Conservation (phyloP, 2,113 vertebrate genomes). For the Epinephelus moara region DNA sequence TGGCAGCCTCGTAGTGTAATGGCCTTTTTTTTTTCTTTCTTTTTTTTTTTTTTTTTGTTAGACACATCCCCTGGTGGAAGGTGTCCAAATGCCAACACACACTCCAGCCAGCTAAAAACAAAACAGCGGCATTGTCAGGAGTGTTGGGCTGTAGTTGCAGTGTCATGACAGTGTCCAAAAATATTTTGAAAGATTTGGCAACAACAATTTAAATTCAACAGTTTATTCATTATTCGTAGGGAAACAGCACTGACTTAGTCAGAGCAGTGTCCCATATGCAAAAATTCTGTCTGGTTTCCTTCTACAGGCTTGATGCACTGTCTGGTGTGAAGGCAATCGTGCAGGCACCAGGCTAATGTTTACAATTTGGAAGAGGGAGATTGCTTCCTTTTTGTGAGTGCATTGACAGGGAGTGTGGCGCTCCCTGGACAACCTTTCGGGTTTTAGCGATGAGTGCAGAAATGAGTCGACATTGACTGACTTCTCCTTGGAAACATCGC, state of each 20-base stretch:
- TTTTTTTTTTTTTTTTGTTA: conserved; percentile 18
- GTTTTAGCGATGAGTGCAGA: conserved; percentile 14
- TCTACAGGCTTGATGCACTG: not conserved
- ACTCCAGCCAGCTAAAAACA: conserved; percentile 35
- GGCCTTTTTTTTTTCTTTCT: not conserved
- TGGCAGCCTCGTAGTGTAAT: conserved; percentile 49
- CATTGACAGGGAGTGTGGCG: not conserved
- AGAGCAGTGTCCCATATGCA: conserved; percentile 5
- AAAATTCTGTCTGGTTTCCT: not conserved
- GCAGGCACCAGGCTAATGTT: conserved; percentile 21
- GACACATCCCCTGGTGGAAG: conserved; percentile 24
- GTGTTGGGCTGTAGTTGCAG: conserved; percentile 11
- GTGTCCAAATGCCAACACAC: conserved; percentile 52
- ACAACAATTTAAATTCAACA: conserved; percentile 26
- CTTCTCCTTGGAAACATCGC: conserved; percentile 37
- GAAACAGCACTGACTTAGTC: conserved; percentile 14
- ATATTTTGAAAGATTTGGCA: conserved; percentile 24
- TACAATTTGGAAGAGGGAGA: conserved; percentile 25
- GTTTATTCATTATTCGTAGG: conserved; percentile 41
- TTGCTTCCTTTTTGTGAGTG: conserved; percentile 18
- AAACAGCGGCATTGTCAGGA: conserved; percentile 39
- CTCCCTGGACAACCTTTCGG: conserved; percentile 13
- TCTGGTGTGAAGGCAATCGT: conserved; percentile 23
- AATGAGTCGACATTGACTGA: conserved; percentile 39
- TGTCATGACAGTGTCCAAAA: conserved; percentile 27